Base-by-base conservation (phyloP, 2,888 invertebrate species). In the Nomada goodeniana region DNA sequence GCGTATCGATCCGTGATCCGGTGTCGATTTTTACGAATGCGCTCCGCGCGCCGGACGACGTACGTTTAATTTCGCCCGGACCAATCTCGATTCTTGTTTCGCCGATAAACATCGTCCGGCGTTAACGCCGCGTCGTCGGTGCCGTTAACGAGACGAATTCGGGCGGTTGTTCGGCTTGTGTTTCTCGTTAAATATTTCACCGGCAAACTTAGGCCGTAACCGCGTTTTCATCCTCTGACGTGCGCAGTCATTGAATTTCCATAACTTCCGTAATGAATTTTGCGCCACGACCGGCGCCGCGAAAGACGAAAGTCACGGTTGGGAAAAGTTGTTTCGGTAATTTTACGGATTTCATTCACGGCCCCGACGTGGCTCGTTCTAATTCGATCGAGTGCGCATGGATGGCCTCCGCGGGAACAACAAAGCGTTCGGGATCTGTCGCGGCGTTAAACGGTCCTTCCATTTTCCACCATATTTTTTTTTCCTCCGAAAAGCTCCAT, bases 341-440 rank as follows among this genome's bases (percentile, higher is more conserved):
- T 86, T 84, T 86, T 64, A 42, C 61, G 63, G 64, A 80, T 29
- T 80, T 75, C 73, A 75, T 86, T 76, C 76, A 52, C 47, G 13
- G 18, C 68, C 15, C 1, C 29, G 26, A 73, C 26, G 57, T 53
- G 71, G 61, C 61, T 75, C 55, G 42, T 26, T 18, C 47, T 55
- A 78, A 78, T 78, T 75, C 68, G 78, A 82, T 75, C 42, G 53
- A 74, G 44, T 72, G 63, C 13, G 2, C 18, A 2, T 15, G 11
- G 23, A 53, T 11, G 29, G 10, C 4, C 10, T 3, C 9, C 7
- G 4, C 7, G 23, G 2, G 50, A 53, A 53, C 18, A 7, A 29
- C 50, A 11, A 5, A 15, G 36, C 20, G 15, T 47, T 11, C 47
- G 15, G 15, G 47, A 47, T 47, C 47, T 47, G 47, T 15, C 13